These are phyloP conservation scores for Numenius phaeopus DNA, from an alignment of 2,797 vertebrate genomes.

Conservation along the genomic window DNA sequence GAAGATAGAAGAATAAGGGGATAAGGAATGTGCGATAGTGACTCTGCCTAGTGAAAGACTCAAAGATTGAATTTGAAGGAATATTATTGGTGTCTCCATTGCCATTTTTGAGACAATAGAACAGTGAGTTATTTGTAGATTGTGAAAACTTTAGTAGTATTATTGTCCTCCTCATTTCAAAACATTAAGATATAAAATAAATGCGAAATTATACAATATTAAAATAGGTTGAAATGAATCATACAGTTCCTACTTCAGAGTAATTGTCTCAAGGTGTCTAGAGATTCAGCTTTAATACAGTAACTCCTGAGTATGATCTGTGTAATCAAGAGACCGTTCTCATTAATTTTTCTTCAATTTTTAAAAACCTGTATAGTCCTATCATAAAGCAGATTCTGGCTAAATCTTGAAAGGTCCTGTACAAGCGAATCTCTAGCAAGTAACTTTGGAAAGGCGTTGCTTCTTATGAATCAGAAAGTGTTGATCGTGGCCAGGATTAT, in stretches of 20 bases:
- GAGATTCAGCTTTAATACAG: background rate
- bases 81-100: background rate
- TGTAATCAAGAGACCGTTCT: background rate
- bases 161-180: background rate
- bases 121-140: background rate
- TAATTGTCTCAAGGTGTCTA: background rate
- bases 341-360: background rate
- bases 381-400: background rate
- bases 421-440: background rate
- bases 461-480: background rate
- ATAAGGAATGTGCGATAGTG: background rate
- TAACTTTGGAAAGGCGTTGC: background rate
- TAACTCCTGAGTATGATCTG: background rate
- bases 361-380: background rate
- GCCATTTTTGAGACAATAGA: background rate
- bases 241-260: background rate
- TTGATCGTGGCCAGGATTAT: background rate
- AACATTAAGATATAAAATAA: background rate
- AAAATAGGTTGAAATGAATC: background rate
- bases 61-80: background rate
- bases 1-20: background rate
- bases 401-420: background rate
- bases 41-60: background rate
- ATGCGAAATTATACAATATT: background rate
- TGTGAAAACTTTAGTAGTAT: background rate